Evolutionary conservation across 2,888 invertebrate species (phyloP), one percentile per base, ranked within the genome.

Genomic region (Exephanes ischioxanthus): DNA sequence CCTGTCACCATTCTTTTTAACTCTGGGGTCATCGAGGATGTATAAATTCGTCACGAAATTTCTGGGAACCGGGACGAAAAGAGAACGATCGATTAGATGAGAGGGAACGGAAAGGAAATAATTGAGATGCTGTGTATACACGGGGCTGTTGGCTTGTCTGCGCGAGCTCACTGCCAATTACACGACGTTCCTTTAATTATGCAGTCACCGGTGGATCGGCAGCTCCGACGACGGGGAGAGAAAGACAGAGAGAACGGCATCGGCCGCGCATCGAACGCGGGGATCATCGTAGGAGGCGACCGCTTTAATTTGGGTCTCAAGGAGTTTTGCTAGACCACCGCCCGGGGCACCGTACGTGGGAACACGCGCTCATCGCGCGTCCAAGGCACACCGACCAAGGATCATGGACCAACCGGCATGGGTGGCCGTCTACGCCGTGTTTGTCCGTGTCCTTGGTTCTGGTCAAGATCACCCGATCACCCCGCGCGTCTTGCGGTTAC

Each of bases 181-280:
- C 92, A 89, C 89, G 92, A 92, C 90, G 92, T 89, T 92, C 92
- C 92, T 92, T 92, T 92, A 91, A 92, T 92, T 92, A 92, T 92
- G 92, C 92, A 92, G 85, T 89, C 89, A 90, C 89, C 91, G 90
- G 88, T 91, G 88, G 91, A 91, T 91, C 89, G 88, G 87, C 78
- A 80, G 81, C 88, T 81, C 77, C 82, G 67, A 66, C 83, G 77
- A 63, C 66, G 87, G 88, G 87, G 53, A 9, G 4, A 19, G 53
- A 9, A 14, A 1, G 51, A 22, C 1, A 22, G 89, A 86, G 88
- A 77, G 75, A 75, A 70, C 68, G 63, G 79, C 68, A 83, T 86
- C 72, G 78, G 63, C 84, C 79, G 85, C 79, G 85, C 83, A 85
- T 85, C 83, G 85, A 83, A 48, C 86, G 80, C 88, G 89, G 89